Evolutionary conservation across 2,797 vertebrate species (phyloP), one percentile per base, ranked within the genome.

Genomic region (Leptodactylus fallax): DNA sequence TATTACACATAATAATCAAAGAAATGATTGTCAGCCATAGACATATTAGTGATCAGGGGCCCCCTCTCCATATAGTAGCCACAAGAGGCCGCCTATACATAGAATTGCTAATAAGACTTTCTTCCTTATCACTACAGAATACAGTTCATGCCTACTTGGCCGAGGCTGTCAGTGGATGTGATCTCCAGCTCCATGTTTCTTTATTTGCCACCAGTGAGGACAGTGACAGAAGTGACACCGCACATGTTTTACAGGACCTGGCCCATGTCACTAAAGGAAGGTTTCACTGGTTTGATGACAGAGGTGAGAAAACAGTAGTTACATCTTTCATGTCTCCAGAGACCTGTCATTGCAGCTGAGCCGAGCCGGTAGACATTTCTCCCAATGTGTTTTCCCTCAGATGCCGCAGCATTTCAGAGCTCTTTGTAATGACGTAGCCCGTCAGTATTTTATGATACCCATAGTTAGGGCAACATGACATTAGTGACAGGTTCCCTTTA

Each of bases 261-360:
- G 93, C 93, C 0, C 92, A 65, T 63, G 90, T 91, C n/a, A 90
- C 92, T 3, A 85, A 81, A 0, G 96, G 96, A 12, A 95, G 94
- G 25, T 95, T 97, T 88, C 96, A 96, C 74, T 97, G 96, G 94
- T 96, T 95, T 92, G 95, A 94, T 87, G 94, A 96, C 86, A 94
- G 92, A 91, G 96, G 97, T 97, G 87, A 0, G 36, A 10, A 21
- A 6, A 16, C 49, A n/a, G 36, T 36, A 36, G 36, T 2, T 36
- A 36, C 4, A 36, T 36, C 36, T 4, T 36, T 36, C 36, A 36
- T 36, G 2, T 36, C 36, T 36, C 36, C 36, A 36, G 36, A 36
- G 36, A 36, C 36, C 36, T 36, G 36, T 2, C 36, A 36, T 36
- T 1, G 36, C 1, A 36, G 36, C 1, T 36, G 36, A 36, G 36